phyloP scores from a whole-genome alignment of 1,140 invertebrate species.

The Adoxophyes honmai region DNA sequence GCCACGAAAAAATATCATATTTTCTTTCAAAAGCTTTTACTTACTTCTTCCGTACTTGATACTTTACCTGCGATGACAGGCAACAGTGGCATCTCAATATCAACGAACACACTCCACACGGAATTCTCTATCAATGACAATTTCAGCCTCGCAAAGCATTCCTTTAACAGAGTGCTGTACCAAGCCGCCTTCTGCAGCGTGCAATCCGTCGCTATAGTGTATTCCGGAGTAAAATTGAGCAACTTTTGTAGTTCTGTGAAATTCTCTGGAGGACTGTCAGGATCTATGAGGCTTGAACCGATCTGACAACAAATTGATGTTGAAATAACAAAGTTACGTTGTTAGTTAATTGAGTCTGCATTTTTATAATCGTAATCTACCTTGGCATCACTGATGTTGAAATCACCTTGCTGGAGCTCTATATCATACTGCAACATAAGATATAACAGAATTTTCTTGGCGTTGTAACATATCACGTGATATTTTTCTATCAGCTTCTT shows the following conservation, averaged over 20 bases:
- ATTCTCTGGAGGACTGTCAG: slow-evolving; percentile 42
- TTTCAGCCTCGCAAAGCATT: slow-evolving; percentile 24
- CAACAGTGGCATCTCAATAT: slow-evolving; percentile 75
- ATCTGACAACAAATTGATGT: slow-evolving; percentile 43
- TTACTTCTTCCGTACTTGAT: too few species aligned
- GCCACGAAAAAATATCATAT: too few species aligned
- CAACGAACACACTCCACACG: slow-evolving; percentile 70
- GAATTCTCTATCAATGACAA: slow-evolving; percentile 27
- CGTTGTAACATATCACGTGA: slow-evolving; percentile 37
- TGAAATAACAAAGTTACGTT: too few species aligned
- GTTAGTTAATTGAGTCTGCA: too few species aligned
- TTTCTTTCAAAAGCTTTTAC: too few species aligned
- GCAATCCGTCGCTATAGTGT: slow-evolving; percentile 42
- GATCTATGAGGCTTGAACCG: slow-evolving; percentile 39
- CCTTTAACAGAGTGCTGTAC: slow-evolving; percentile 36
- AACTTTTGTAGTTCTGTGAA: slow-evolving; percentile 43
- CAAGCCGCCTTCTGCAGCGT: slow-evolving; percentile 41
- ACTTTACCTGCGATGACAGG: slow-evolving; percentile 72
- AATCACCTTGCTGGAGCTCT: neutral
- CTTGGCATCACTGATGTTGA: slow-evolving; percentile 38
- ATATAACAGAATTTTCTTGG: slow-evolving; percentile 39
- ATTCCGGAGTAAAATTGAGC: slow-evolving; percentile 28
- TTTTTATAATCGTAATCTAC: slow-evolving; percentile 27
- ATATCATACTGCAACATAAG: slow-evolving; percentile 25
- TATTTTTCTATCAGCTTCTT: slow-evolving; percentile 26